phyloP scores from a whole-genome alignment of 64 coral and sea anemone species.

The Montipora sp. region DNA sequence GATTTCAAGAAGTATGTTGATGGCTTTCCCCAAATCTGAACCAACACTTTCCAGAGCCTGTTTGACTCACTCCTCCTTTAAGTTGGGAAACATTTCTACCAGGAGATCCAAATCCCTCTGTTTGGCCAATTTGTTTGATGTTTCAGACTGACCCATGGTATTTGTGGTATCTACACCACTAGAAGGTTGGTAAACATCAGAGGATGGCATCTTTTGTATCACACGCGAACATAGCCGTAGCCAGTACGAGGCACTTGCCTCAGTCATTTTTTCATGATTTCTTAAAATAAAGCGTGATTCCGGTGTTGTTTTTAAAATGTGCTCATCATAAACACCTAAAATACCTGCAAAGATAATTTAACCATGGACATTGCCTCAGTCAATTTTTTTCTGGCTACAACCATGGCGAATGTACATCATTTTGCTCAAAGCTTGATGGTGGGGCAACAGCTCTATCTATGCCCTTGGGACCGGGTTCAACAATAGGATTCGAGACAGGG shows the following conservation, averaged over 20 bases:
- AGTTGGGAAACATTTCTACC: slow-evolving; percentile 1
- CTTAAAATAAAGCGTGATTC: too few relatives aligned
- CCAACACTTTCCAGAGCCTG: slow-evolving; percentile 35
- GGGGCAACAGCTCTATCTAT: slow-evolving; percentile 14
- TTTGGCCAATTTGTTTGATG: too few relatives aligned
- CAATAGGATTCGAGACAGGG: slow-evolving; percentile 18
- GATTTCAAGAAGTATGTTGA: slow-evolving; percentile 37
- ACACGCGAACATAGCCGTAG: background rate
- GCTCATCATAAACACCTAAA: too few relatives aligned
- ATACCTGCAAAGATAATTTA: too few relatives aligned
- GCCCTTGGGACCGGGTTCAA: slow-evolving; percentile 6
- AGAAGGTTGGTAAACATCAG: slow-evolving; percentile 25
- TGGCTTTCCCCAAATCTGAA: slow-evolving; percentile 19
- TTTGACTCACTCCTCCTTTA: slow-evolving; percentile 23
- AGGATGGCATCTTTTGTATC: slow-evolving; percentile 23
- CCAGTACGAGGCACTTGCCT: too few relatives aligned
- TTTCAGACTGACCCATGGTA: slow-evolving; percentile 25
- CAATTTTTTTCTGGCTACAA: too few relatives aligned
- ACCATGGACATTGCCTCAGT: too few relatives aligned
- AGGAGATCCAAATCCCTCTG: background rate
- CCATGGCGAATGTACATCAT: background rate
- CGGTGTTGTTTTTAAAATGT: too few relatives aligned
- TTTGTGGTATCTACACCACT: slow-evolving; percentile 26
- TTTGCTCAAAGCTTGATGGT: slow-evolving; percentile 25
- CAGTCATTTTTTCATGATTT: too few relatives aligned